phyloP scores from a whole-genome alignment of 1,140 invertebrate species.

The Leptoteleia sp. region DNA sequence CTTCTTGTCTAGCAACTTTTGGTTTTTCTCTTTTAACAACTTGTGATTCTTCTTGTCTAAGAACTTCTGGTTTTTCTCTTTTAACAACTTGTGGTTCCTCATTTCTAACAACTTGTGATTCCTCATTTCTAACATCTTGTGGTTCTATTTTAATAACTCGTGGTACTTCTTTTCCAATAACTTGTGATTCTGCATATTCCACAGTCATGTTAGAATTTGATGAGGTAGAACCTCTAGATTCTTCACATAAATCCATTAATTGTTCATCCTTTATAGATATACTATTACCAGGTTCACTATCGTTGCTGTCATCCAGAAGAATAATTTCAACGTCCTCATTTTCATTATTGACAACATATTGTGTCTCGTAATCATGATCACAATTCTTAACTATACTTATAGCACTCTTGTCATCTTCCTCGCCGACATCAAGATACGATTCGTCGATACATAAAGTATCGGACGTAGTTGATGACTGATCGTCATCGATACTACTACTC shows the following conservation, averaged over 20 bases:
- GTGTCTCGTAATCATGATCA: not conserved
- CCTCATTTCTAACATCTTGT: too few relatives aligned
- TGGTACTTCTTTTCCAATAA: too few relatives aligned
- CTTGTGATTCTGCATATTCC: too few relatives aligned
- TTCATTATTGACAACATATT: not conserved
- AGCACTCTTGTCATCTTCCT: too few relatives aligned
- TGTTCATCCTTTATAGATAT: not conserved
- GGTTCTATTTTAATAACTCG: too few relatives aligned
- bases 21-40: too few relatives aligned
- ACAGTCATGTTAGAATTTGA: too few relatives aligned
- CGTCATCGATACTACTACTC: not conserved
- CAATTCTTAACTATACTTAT: not conserved
- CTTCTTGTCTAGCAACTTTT: too few relatives aligned
- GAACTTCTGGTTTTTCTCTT: too few relatives aligned
- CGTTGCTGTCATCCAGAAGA: not conserved
- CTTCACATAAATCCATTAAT: slow-evolving; percentile 24
- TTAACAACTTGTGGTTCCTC: too few relatives aligned
- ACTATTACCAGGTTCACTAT: not conserved
- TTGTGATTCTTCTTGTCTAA: too few relatives aligned
- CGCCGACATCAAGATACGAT: not conserved
- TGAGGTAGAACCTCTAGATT: not conserved
- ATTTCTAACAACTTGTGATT: too few relatives aligned
- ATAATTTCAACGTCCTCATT: slow-evolving; percentile 7
- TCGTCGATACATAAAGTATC: slow-evolving; percentile 7
- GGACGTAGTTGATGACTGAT: not conserved